Evolutionary conservation across 1,140 invertebrate genomes (phyloP), one percentile per base, ranked within the genome.

Genomic region (Drosophila persimilis): DNA sequence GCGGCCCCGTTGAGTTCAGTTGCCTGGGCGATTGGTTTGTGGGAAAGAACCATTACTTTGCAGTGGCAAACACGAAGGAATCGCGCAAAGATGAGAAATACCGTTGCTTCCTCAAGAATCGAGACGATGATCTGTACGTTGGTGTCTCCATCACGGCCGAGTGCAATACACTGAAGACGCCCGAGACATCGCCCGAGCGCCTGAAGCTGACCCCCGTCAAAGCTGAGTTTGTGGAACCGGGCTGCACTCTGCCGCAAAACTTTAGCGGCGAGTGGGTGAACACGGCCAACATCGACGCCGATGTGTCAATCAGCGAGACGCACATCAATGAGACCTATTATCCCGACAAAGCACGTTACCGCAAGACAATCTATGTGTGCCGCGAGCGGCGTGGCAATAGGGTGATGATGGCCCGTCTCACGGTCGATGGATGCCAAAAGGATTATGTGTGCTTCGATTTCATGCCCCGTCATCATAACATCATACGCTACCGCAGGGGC

Each of bases 381-480:
- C 95, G 96, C 59, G 96, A 99, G 92, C 94, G 96, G 91, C 93
- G 97, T 90, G 96, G 97, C 77, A 95, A 95, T 26, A 93, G 98
- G 71, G 95, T 97, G 43, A 97, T 99, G 95, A 98, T 99, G 97
- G 97, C 98, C 7, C 93, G 97, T 69, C 94, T 99, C 6, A 98
- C 97, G 5, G 97, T 99, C 1, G 98, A 99, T 92, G 98, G 97
- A 93, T 99, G 98, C 92, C 98, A 99, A 93, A 98, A 98, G 86
- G 98, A 99, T 94, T 99, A 97, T 88, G 95, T 99, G 7, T 99
- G 98, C 88, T 99, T 98, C 85, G 97, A 99, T 90, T 98, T 99
- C 91, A 95, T 99, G 9, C 96, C 97, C 0, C 94, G 97, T 66
- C 98, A 99, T 93, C 98, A 99, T 81, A 99, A 99, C 91, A 94